Percentiles rank a stretch among this genome's conserved stretches.
phyloP scores from a whole-genome alignment of 1,140 invertebrate species.

The Onthophagus taurus region DNA sequence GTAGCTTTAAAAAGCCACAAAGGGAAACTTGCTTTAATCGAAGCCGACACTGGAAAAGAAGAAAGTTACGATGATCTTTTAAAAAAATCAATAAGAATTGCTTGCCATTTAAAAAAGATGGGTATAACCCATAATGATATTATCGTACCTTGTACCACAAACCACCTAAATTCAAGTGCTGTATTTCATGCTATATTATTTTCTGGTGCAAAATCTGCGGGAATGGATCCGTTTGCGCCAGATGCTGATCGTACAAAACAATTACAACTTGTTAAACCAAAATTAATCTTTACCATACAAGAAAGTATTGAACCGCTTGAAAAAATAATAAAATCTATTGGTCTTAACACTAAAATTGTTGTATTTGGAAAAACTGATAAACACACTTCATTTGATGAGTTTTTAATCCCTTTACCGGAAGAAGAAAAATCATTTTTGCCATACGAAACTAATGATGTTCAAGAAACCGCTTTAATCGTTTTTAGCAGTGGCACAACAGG shows the following conservation, averaged over 20 bases:
- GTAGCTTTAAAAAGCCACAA: no score
- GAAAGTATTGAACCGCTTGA: constrained; percentile 16
- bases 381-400: constrained; percentile 19
- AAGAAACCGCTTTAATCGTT: constrained; percentile 26
- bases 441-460: constrained; percentile 7
- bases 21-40: no score
- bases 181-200: constrained; percentile 31
- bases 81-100: constrained; percentile 29
- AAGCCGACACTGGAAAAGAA: constrained; percentile 30
- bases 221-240: constrained; percentile 10
- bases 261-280: constrained; percentile 31
- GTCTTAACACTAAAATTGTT: constrained; percentile 25
- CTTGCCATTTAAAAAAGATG: constrained; percentile 25
- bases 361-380: constrained; percentile 25
- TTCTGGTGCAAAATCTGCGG: constrained; percentile 19
- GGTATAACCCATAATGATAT: constrained; percentile 30
- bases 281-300: constrained; percentile 32
- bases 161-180: constrained; percentile 29
- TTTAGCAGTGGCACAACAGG: constrained; percentile 62
- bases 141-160: constrained; percentile 30
- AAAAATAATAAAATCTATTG: constrained; percentile 20
- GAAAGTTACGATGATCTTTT: constrained; percentile 31
- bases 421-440: constrained; percentile 3
- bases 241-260: constrained; percentile 22
- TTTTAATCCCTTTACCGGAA: constrained; percentile 17